phyloP scores from a whole-genome alignment of 2,888 invertebrate species.

The Cataglyphis cursor region DNA sequence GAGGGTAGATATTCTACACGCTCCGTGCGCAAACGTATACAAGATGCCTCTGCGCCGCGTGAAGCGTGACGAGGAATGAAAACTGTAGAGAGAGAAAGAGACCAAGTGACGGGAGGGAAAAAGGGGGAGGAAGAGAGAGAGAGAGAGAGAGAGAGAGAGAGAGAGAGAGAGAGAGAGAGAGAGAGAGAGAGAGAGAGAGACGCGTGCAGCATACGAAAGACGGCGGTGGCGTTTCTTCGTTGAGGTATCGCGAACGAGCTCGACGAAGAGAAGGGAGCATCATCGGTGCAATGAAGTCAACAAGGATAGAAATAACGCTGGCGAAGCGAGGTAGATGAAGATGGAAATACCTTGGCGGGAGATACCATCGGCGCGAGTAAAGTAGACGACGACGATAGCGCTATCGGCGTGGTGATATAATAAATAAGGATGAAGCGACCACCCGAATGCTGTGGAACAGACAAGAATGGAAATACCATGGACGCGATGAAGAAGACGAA shows the following conservation, averaged over 20 bases:
- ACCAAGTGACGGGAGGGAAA: no score
- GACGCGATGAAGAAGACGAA: conserved; percentile 1
- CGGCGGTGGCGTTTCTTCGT: background rate
- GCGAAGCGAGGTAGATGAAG: background rate
- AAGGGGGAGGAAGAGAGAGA: background rate
- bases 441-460: background rate
- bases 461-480: conserved; percentile 38
- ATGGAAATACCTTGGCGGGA: background rate
- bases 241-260: background rate
- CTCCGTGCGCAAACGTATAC: conserved; percentile 4
- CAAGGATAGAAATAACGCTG: conserved; percentile 13
- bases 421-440: conserved; percentile 10
- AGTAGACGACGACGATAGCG: conserved; percentile 22
- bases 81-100: conserved; percentile 12
- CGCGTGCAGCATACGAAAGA: background rate
- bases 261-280: conserved; percentile 22
- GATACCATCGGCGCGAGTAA: background rate
- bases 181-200: background rate
- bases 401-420: background rate
- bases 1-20: background rate
- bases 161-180: background rate
- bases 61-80: conserved; percentile 18
- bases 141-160: no score
- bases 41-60: conserved; percentile 9
- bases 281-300: conserved; percentile 6